Base-by-base conservation (phyloP, 2,888 invertebrate species). In the Chironomus riparius region DNA sequence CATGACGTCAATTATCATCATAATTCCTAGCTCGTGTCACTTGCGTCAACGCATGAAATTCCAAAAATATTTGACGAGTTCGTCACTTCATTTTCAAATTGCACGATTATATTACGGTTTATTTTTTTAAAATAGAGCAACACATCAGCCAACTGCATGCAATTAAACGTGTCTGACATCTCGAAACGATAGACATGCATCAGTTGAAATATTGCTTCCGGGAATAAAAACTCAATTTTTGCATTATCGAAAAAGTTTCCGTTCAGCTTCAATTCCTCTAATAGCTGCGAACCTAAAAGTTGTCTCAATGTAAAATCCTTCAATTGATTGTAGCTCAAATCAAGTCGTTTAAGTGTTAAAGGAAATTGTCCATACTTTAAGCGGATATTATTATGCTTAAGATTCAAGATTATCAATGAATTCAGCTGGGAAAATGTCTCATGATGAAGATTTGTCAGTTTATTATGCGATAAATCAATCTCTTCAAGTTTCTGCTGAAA, bases 161-260 rank as follows among this genome's bases (percentile, higher is more conserved):
- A 74, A n/a, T 38, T 68, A 21, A 47, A 74, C 10, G 48, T 24
- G 7, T 74, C 68, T n/a, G 74, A 74, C 22, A 74, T 6, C 22
- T 74, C 74, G 7, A 74, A 68, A 18, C 74, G 65, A 62, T 68
- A 74, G n/a, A 68, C 24, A 47, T 74, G 65, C 65, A 74, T 74
- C 48, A 74, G 5, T 24, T 74, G 74, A 28, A 74, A 74, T 62
- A 74, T 65, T 7, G 47, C 50, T 74, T 65, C 68, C 74, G 74
- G 68, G 7, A 74, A 74, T 4, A 74, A n/a, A 24, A 15, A 68
- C 21, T 68, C 74, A 22, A 68, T 15, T 21, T 22, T 74, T 6
- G 48, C 22, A 18, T 68, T 68, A 5, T 21, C 65, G 12, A 74
- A 68, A 12, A 68, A 68, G 24, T 74, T 74, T 24, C 74, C 74